Evolutionary conservation across 1,140 invertebrate species (phyloP).

Genomic region (Ostrea denselamellosa): DNA sequence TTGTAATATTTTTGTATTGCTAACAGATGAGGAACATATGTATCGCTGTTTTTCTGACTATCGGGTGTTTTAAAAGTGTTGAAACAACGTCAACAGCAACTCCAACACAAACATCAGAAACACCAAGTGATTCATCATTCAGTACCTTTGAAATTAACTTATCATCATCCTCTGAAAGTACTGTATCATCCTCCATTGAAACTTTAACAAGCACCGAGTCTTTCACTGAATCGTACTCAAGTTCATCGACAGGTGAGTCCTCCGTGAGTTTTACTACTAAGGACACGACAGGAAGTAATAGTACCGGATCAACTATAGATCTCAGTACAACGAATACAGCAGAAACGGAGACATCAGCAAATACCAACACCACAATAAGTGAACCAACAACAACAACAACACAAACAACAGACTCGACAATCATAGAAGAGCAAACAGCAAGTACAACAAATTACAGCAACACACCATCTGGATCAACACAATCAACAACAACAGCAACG

Average conservation of each 20-base stretch:
- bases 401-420: neutral
- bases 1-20: neutral
- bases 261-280: too few species aligned
- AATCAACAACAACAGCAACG: neutral
- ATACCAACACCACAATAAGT: neutral
- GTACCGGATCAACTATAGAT: neutral
- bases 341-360: neutral
- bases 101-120: too few species aligned
- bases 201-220: too few species aligned
- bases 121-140: too few species aligned
- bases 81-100: neutral
- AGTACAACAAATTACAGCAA: neutral
- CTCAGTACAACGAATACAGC: neutral
- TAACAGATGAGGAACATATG: neutral
- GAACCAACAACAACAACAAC: neutral
- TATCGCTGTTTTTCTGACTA: neutral
- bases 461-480: neutral
- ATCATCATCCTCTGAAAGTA: too few species aligned
- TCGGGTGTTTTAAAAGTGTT: neutral
- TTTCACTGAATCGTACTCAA: too few species aligned
- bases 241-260: too few species aligned
- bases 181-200: too few species aligned
- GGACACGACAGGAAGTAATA: too few species aligned
- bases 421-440: neutral
- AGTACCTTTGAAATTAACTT: too few species aligned